Conservation (phyloP, 2,888 invertebrate genomes). For the Lasioglossum leucozonium region DNA sequence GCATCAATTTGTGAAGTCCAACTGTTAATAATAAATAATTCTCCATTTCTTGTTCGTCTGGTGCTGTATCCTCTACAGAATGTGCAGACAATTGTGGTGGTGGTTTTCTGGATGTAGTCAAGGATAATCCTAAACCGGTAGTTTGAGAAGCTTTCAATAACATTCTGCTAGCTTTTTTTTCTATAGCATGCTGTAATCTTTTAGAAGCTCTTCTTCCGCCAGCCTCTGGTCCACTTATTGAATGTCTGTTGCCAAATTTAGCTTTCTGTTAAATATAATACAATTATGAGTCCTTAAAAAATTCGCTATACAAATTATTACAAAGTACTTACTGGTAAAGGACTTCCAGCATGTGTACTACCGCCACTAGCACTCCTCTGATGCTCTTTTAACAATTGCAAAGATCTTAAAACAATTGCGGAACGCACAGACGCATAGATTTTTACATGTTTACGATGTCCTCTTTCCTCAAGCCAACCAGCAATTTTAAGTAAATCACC, state of each 20-base stretch:
- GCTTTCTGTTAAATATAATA: conserved; percentile 85
- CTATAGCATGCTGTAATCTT: conserved; percentile 91
- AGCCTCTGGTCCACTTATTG: conserved; percentile 87
- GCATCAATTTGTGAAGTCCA: conserved; percentile 93
- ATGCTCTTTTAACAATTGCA: conserved; percentile 92
- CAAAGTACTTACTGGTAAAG: conserved; percentile 86
- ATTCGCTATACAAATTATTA: neutral
- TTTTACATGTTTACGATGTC: conserved; percentile 90
- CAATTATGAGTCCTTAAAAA: neutral
- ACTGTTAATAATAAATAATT: conserved; percentile 93
- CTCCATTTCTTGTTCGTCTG: conserved; percentile 92
- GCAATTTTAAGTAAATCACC: conserved; percentile 92
- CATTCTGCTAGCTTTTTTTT: conserved; percentile 90
- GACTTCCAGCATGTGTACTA: conserved; percentile 88
- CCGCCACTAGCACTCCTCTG: conserved; percentile 92
- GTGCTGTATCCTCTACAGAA: conserved; percentile 81
- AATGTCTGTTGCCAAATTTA: conserved; percentile 88
- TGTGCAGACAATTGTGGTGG: conserved; percentile 76
- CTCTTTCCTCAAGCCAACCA: conserved; percentile 93
- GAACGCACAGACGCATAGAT: conserved; percentile 92
- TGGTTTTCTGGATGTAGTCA: conserved; percentile 88
- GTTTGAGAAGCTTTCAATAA: conserved; percentile 93
- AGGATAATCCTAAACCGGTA: conserved; percentile 89
- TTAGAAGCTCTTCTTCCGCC: conserved; percentile 91
- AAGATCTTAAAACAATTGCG: conserved; percentile 90